Base-by-base conservation (phyloP, 2,113 vertebrate genomes). In the Tachysurus vachellii region DNA sequence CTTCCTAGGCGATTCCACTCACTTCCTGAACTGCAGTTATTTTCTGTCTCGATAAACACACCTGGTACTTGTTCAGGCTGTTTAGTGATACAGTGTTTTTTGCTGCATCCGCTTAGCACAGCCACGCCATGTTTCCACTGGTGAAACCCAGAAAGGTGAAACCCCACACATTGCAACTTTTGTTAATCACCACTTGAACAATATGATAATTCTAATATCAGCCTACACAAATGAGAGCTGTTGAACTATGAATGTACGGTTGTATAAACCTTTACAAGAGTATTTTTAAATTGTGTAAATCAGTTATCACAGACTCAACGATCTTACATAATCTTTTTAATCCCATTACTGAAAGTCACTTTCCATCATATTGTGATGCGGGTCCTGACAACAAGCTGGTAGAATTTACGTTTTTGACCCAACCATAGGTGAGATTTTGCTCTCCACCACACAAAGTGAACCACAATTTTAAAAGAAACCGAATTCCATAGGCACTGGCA, bases 71-170 rank as follows among this genome's bases (percentile, higher is more conserved):
- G 61, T 50, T 61, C 54, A 83, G 91, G 82, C 71, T 88, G 90
- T 89, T 91, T 85, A 87, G 90, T 85, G 90, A 93, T 88, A 83
- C 92, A 80, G 91, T 88, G 85, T 36, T 89, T 82, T 82, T 90
- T 88, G 90, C 86, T 80, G 85, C 81, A 68, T 89, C 64, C 76
- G 21, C 57, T 83, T 57, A 42, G 54, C 77, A 57, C 1, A 44
- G 54, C 77, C 79, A 61, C 14, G 70, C 36, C 31, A 53, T 53
- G 80, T 80, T 80, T 83, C 68, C 44, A 83, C 66, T 61, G 84
- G 26, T 54, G 13, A 28, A 77, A 77, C 50, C 54, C 77, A 80
- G 17, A 31, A 80, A 59, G 54, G 54, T 81, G 19, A 81, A 61
- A 42, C 31, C 79, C 4, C 79, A 14, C 79, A 81, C 4, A 81